A percentile compares a stretch with the other conserved stretches of the same genome.
Conservation (phyloP, 2,888 invertebrate species). For the Parascotia fuliginaria region DNA sequence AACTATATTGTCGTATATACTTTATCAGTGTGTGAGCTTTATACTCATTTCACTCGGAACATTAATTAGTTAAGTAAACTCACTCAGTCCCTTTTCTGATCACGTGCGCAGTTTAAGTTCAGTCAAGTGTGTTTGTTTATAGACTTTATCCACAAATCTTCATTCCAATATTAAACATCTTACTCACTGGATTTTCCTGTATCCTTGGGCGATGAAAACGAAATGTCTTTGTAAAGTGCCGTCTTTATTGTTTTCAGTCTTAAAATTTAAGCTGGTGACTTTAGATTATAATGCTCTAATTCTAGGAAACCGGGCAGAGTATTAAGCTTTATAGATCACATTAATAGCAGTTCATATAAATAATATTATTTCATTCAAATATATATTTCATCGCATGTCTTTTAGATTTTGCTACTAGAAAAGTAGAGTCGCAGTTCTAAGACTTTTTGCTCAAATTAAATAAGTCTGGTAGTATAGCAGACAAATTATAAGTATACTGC, state of each 20-base stretch:
- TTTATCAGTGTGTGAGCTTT: constrained; percentile 31
- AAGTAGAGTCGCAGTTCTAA: too few species aligned
- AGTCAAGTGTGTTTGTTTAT: constrained; percentile 37
- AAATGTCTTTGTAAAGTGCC: not conserved
- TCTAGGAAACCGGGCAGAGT: too few species aligned
- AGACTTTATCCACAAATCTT: constrained; percentile 22
- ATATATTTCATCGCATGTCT: too few species aligned
- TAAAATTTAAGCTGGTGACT: not conserved
- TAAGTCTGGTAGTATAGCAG: too few species aligned
- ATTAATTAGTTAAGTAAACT: constrained; percentile 50
- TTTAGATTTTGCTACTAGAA: too few species aligned
- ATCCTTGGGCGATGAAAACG: not conserved
- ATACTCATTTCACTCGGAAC: constrained; percentile 30
- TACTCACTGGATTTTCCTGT: constrained; percentile 2
- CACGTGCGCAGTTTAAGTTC: constrained; percentile 42
- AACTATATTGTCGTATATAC: too few species aligned
- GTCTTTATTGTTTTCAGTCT: not conserved
- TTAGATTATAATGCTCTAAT: too few species aligned
- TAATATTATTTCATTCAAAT: too few species aligned
- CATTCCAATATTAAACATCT: constrained; percentile 25
- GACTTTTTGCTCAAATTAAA: too few species aligned
- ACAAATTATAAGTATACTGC: too few species aligned
- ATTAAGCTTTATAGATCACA: too few species aligned
- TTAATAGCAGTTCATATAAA: too few species aligned
- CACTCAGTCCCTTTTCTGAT: constrained; percentile 26